A percentile compares a stretch with the other conserved stretches of the same genome.
phyloP scores from a whole-genome alignment of 2,797 vertebrate genomes.

The Phylloscopus collybita region DNA sequence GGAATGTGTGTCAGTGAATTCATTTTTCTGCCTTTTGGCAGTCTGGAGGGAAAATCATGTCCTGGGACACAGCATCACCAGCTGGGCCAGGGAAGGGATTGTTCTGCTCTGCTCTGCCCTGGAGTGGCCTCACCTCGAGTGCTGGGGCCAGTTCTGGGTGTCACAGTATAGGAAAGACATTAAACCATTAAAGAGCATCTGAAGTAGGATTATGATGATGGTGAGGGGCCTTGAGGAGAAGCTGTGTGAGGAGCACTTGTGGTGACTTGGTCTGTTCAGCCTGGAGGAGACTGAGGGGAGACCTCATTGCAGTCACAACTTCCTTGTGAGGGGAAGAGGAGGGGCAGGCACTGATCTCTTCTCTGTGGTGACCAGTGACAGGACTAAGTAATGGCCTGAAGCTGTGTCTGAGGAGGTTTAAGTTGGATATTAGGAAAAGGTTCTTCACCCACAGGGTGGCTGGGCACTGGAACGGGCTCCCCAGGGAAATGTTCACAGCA shows the following conservation, averaged over 20 bases:
- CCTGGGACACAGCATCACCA: not conserved
- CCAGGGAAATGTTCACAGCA: not conserved
- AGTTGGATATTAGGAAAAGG: rapidly evolving
- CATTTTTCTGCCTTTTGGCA: not conserved
- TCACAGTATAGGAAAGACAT: not conserved
- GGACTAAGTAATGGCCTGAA: not conserved
- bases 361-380: not conserved
- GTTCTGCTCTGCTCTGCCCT: rapidly evolving
- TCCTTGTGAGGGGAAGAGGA: rapidly evolving
- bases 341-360: rapidly evolving
- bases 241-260: rapidly evolving
- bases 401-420: not conserved
- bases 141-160: rapidly evolving
- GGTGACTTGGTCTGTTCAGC: not conserved
- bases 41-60: not conserved
- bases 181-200: not conserved
- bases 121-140: rapidly evolving
- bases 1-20: not conserved
- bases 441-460: not conserved
- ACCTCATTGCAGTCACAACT: rapidly evolving
- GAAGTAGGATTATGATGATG: not conserved
- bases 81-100: not conserved
- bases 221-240: not conserved
- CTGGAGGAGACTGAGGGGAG: rapidly evolving
- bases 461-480: not conserved